These are phyloP conservation scores for Synchiropus splendidus DNA, from an alignment of 2,113 vertebrate genomes.

Conservation along the genomic window DNA sequence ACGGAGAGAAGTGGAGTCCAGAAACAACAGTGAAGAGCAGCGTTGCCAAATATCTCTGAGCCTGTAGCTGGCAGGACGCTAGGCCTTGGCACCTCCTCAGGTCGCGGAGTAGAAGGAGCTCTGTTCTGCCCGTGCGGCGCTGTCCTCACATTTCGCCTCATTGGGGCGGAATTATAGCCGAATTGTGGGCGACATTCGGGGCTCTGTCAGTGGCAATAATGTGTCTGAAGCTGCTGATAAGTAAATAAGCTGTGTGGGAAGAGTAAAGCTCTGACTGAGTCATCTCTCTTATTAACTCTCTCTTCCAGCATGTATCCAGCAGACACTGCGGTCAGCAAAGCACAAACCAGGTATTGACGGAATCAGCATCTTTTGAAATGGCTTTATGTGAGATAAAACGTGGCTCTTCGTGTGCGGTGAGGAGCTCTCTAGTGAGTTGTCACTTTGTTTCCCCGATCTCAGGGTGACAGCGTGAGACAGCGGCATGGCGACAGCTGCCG, in stretches of 20 bases:
- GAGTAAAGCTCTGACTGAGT: slow-evolving; percentile 21
- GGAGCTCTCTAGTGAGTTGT: slow-evolving; percentile 15
- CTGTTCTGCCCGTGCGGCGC: slow-evolving; percentile 46
- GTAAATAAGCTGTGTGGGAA: slow-evolving; percentile 41
- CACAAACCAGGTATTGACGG: slow-evolving; percentile 84
- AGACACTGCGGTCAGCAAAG: slow-evolving; percentile 95
- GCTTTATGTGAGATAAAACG: slow-evolving; percentile 2
- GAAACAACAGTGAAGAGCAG: slow-evolving; percentile 47
- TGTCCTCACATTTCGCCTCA: slow-evolving; percentile 54
- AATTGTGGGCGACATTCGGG: slow-evolving; percentile 34
- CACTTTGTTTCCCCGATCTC: slow-evolving; percentile 23
- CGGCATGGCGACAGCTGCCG: slow-evolving; percentile 84
- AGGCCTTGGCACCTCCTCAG: slow-evolving; percentile 50
- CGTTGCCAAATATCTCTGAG: slow-evolving; percentile 50
- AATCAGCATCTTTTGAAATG: too few relatives aligned
- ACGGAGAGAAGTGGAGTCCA: slow-evolving; percentile 36
- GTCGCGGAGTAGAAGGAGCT: slow-evolving; percentile 39
- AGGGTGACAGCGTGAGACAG: slow-evolving; percentile 82
- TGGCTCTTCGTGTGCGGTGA: not conserved
- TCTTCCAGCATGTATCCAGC: slow-evolving; percentile 85
- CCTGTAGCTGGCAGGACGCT: slow-evolving; percentile 45
- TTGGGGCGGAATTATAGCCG: slow-evolving; percentile 30
- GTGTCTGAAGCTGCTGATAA: slow-evolving; percentile 32
- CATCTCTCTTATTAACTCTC: slow-evolving; percentile 31
- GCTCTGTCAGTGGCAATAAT: slow-evolving; percentile 9